Evolutionary conservation across 1,140 invertebrate genomes (phyloP).

Genomic region (Pseudachorutes palmiensis): DNA sequence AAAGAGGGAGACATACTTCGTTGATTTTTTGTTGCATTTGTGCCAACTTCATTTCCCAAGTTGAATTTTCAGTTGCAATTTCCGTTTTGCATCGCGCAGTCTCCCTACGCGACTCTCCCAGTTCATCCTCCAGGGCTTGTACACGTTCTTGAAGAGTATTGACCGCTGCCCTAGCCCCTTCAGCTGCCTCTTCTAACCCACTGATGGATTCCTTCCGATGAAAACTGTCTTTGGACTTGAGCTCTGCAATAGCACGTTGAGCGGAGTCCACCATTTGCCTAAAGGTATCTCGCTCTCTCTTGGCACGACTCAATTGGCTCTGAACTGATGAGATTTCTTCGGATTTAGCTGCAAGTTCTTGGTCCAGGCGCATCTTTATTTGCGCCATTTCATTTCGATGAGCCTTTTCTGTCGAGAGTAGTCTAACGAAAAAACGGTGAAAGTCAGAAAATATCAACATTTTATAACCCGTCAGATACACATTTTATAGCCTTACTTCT

Average conservation of each 20-base stretch:
- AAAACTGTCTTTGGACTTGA: conserved; percentile 47
- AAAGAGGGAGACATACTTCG: conserved; percentile 55
- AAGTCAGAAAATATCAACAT: conserved; percentile 5
- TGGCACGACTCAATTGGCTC: conserved; percentile 66
- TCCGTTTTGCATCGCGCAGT: conserved; percentile 79
- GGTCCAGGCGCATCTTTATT: conserved; percentile 79
- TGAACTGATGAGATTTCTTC: conserved; percentile 79
- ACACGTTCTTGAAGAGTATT: conserved; percentile 67
- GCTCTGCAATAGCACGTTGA: conserved; percentile 68
- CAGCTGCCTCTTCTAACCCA: conserved; percentile 42
- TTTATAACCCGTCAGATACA: not conserved
- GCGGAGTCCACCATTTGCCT: conserved; percentile 82
- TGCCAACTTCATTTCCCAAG: conserved; percentile 75
- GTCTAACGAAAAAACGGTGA: conserved; percentile 1
- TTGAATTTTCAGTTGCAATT: conserved; percentile 75
- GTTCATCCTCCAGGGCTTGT: conserved; percentile 74
- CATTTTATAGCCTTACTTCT: conserved; percentile 45
- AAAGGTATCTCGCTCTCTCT: conserved; percentile 79
- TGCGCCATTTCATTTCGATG: conserved; percentile 75
- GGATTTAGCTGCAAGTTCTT: conserved; percentile 70
- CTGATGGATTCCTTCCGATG: conserved; percentile 19
- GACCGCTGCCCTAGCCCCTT: conserved; percentile 47
- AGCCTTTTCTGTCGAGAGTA: conserved; percentile 56
- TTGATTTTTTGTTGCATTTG: conserved; percentile 86
- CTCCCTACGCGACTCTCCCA: conserved; percentile 72